Evolutionary conservation across 1,140 invertebrate genomes (phyloP).

Genomic region (Carposina sasakii): DNA sequence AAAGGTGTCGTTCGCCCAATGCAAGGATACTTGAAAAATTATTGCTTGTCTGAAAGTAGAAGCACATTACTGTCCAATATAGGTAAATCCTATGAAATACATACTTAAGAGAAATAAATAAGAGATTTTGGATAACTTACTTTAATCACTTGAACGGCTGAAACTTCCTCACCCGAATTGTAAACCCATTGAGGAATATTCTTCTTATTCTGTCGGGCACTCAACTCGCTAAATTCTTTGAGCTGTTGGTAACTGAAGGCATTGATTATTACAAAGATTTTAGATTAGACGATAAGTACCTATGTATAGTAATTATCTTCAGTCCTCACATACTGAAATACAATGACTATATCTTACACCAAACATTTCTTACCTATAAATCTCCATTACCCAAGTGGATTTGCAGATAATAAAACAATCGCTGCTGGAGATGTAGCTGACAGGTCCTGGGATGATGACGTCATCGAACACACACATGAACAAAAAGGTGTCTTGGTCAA

Average conservation of each 20-base stretch:
- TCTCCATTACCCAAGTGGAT: constrained; percentile 83
- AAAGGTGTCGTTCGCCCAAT: constrained; percentile 82
- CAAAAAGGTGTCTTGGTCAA: constrained; percentile 89
- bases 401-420: constrained; percentile 87
- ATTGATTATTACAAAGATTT: too few relatives aligned
- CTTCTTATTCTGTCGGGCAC: constrained; percentile 68
- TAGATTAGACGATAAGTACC: too few relatives aligned
- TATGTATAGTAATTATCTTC: too few relatives aligned
- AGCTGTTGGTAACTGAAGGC: constrained; percentile 78
- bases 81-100: neutral
- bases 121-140: constrained; percentile 26
- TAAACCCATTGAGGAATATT: constrained; percentile 82
- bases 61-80: neutral
- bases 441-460: constrained; percentile 84
- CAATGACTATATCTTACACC: too few relatives aligned
- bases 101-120: neutral
- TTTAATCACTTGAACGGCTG: constrained; percentile 77
- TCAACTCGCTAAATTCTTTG: constrained; percentile 70
- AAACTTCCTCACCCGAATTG: constrained; percentile 83
- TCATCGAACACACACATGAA: constrained; percentile 83
- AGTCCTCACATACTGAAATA: too few relatives aligned
- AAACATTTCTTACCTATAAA: constrained; percentile 81
- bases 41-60: constrained; percentile 54
- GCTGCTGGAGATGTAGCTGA: constrained; percentile 82
- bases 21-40: constrained; percentile 76